These are phyloP conservation scores for Gavialis gangeticus DNA, from an alignment of 2,113 vertebrate species.

Conservation along the genomic window DNA sequence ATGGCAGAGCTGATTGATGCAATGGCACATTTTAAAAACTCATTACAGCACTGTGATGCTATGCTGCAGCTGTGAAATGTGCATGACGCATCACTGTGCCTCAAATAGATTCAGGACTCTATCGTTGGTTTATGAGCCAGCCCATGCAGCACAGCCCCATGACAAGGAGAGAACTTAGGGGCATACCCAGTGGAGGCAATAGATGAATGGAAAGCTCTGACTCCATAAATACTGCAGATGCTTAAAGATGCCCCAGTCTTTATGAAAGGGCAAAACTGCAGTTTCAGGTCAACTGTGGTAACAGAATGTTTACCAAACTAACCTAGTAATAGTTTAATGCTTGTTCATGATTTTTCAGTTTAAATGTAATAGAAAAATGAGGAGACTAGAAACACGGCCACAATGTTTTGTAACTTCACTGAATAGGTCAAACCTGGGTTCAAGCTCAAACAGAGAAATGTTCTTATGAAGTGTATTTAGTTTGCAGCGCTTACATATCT, in stretches of 20 bases:
- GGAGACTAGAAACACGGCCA: rapidly evolving
- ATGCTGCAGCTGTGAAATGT: not conserved
- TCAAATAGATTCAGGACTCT: not conserved
- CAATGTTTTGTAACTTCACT: not conserved
- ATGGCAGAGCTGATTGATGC: not conserved
- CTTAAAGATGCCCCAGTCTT: not conserved
- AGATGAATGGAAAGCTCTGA: not conserved
- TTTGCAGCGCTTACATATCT: not conserved
- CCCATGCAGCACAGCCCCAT: too few relatives aligned
- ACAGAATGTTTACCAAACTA: not conserved
- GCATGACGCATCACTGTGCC: not conserved
- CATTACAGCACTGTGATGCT: not conserved
- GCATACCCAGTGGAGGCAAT: not conserved
- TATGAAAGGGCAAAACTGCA: not conserved
- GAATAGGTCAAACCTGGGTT: not conserved
- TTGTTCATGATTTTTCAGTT: not conserved
- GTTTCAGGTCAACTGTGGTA: not conserved
- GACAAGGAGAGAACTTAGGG: not conserved
- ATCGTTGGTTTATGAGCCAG: not conserved
- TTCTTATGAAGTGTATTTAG: not conserved
- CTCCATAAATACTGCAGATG: not conserved
- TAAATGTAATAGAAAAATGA: not conserved
- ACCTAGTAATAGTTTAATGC: not conserved
- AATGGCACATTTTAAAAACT: not conserved
- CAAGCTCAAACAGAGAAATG: rapidly evolving